Evolutionary conservation across 2,113 vertebrate genomes (phyloP).

Genomic region (Plecturocebus donacophilus): DNA sequence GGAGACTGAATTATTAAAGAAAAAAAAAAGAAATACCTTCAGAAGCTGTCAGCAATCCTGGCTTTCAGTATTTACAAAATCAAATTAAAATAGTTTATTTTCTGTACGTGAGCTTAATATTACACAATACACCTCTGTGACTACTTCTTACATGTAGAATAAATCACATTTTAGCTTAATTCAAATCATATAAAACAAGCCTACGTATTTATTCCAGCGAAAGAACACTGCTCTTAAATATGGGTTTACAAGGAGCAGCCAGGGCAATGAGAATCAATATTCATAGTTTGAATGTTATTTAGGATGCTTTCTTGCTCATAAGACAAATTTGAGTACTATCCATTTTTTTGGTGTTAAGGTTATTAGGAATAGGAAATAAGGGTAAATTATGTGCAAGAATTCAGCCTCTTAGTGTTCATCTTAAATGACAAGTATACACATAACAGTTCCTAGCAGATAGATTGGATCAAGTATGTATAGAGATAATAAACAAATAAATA

Average conservation of each 20-base stretch:
- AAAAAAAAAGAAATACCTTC: neutral
- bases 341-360: neutral
- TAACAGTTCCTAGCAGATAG: neutral
- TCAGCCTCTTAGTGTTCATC: neutral
- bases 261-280: neutral
- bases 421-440: neutral
- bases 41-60: neutral
- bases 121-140: neutral
- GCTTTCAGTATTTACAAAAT: neutral
- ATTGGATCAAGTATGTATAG: neutral
- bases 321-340: neutral
- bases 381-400: neutral
- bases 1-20: too few species aligned
- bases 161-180: neutral
- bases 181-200: neutral
- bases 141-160: neutral
- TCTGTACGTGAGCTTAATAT: neutral
- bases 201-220: neutral
- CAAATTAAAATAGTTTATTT: neutral
- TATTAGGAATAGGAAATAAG: neutral
- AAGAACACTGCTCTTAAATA: neutral
- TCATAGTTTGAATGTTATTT: neutral
- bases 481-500: neutral
- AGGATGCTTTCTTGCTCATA: neutral
- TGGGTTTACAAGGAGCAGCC: neutral